phyloP scores from a whole-genome alignment of 1,140 invertebrate species.

The Drosophila asahinai region DNA sequence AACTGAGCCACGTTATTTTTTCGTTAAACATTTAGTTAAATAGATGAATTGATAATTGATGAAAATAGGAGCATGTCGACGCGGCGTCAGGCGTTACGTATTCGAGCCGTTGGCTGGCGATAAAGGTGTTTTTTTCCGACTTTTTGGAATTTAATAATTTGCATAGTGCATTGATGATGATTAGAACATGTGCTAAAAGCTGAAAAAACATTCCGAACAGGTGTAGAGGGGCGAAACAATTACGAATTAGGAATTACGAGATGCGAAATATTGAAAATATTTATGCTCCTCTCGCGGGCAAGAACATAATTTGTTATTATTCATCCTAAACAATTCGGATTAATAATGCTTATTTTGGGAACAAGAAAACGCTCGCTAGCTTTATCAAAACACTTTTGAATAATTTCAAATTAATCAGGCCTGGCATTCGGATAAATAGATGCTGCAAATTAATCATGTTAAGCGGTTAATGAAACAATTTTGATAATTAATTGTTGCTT shows the following conservation, averaged over 20 bases:
- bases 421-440: background rate
- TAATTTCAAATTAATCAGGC: conserved; percentile 5
- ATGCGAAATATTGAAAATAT: conserved; percentile 1
- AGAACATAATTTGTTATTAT: conserved; percentile 1
- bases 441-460: background rate
- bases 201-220: conserved; percentile 24
- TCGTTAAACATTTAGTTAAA: conserved; percentile 51
- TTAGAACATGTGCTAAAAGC: conserved; percentile 24
- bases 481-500: too few species aligned
- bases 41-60: conserved; percentile 45
- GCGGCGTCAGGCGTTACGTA: conserved; percentile 16
- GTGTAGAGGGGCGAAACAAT: conserved; percentile 11
- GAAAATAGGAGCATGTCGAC: conserved; percentile 28
- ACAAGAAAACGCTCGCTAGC: background rate
- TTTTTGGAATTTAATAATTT: conserved; percentile 24
- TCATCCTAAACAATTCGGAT: conserved; percentile 2
- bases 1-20: conserved; percentile 32
- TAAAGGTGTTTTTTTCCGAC: background rate
- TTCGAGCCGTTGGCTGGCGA: conserved; percentile 1
- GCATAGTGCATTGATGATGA: conserved; percentile 34
- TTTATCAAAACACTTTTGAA: background rate
- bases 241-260: background rate
- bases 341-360: background rate
- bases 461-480: too few species aligned
- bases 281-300: background rate